A percentile compares a stretch with the other conserved stretches of the same genome.
These are phyloP conservation scores for Oasisia sp. DNA, from an alignment of 2,888 invertebrate species.

Conservation along the genomic window DNA sequence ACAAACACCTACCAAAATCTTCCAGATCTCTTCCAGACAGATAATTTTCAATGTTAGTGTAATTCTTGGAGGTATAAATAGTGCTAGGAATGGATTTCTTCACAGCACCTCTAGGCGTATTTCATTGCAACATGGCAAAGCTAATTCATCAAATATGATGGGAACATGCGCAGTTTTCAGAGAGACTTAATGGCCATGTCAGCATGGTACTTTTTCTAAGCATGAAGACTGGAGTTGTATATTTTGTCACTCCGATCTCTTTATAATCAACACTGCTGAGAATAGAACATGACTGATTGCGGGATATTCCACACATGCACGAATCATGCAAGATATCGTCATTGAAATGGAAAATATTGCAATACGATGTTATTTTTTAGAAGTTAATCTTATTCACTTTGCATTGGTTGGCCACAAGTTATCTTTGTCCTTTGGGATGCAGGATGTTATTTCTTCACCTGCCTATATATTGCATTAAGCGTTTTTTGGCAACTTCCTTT, in stretches of 20 bases:
- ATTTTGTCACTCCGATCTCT: background rate
- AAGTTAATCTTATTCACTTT: background rate
- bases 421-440: background rate
- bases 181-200: background rate
- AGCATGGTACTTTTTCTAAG: background rate
- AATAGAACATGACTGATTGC: background rate
- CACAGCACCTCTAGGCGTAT: background rate
- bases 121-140: background rate
- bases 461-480: background rate
- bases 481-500: conserved; percentile 3
- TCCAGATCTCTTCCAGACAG: background rate
- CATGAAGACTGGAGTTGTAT: background rate
- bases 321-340: background rate
- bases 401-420: background rate
- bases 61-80: background rate
- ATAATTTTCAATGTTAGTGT: background rate
- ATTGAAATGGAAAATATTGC: background rate
- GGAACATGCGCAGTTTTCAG: conserved; percentile 5
- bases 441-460: background rate
- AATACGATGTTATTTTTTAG: background rate
- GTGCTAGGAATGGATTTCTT: background rate
- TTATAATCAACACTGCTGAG: background rate
- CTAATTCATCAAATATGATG: background rate
- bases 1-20: background rate
- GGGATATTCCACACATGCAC: background rate